Percentiles rank a stretch among this genome's conserved stretches.
phyloP scores from a whole-genome alignment of 2,888 invertebrate species.

The Lasioglossum pauxillum region DNA sequence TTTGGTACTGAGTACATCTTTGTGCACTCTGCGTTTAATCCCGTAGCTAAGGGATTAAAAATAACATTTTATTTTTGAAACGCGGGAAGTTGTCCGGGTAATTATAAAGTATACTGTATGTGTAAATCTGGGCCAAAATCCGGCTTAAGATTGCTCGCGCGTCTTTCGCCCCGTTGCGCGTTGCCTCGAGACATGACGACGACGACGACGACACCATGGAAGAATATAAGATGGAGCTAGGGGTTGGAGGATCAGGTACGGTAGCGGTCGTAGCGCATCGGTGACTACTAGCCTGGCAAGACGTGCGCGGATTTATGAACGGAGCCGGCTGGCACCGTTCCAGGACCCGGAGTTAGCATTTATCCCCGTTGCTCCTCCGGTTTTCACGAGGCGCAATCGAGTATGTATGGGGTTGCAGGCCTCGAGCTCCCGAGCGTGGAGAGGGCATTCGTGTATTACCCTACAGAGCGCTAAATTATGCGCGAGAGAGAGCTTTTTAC shows the following conservation, averaged over 20 bases:
- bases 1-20: background rate
- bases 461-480: constrained; percentile 82
- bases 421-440: constrained; percentile 22
- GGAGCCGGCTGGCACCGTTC: constrained; percentile 76
- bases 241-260: constrained; percentile 32
- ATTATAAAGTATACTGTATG: background rate
- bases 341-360: constrained; percentile 77
- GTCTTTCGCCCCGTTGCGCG: constrained; percentile 12
- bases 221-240: background rate
- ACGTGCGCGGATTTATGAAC: constrained; percentile 81
- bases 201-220: constrained; percentile 2
- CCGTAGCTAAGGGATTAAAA: background rate
- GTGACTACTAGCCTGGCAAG: constrained; percentile 74
- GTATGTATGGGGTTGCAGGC: constrained; percentile 68
- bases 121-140: constrained; percentile 12
- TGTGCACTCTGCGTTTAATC: background rate
- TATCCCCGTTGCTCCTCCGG: constrained; percentile 69
- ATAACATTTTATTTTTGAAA: background rate
- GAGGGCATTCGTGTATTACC: constrained; percentile 75
- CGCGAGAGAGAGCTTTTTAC: constrained; percentile 81
- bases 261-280: constrained; percentile 57
- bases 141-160: background rate
- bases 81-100: background rate
- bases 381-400: constrained; percentile 73
- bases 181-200: constrained; percentile 37